phyloP scores from a whole-genome alignment of 2,797 vertebrate genomes.

The Antrozous pallidus region DNA sequence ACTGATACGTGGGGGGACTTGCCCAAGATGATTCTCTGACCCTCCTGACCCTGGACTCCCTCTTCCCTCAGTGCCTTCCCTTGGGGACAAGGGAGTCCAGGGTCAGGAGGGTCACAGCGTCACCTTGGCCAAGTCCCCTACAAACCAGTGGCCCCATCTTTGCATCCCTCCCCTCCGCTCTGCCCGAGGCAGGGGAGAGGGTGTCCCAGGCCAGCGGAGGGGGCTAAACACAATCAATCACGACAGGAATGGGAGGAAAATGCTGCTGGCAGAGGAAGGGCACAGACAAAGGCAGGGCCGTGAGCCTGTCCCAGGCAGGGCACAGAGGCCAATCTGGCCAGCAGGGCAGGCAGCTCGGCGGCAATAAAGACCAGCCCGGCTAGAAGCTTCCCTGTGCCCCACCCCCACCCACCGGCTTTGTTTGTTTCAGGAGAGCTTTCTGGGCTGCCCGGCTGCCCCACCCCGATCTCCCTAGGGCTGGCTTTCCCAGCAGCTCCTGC shows the following conservation, averaged over 20 bases:
- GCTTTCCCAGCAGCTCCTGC: conserved; percentile 77
- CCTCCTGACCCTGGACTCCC: background rate
- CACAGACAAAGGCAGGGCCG: background rate
- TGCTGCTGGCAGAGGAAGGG: background rate
- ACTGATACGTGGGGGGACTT: background rate
- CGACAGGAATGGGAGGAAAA: background rate
- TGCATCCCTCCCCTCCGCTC: too few relatives aligned
- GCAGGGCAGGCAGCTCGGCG: background rate
- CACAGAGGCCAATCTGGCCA: background rate
- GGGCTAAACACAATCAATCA: background rate
- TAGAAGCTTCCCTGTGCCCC: conserved; percentile 50
- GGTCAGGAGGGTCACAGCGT: background rate
- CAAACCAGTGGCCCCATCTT: background rate
- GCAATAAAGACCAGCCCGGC: background rate
- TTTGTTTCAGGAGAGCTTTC: conserved; percentile 44
- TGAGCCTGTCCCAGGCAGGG: background rate
- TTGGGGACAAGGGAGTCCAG: background rate
- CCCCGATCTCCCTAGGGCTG: background rate
- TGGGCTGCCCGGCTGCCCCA: conserved; percentile 11
- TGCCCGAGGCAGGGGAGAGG: background rate
- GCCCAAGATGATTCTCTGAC: background rate
- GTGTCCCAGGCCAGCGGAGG: background rate
- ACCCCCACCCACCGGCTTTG: background rate
- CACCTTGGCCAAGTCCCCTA: background rate
- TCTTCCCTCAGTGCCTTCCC: background rate